Conservation (phyloP, 2,797 vertebrate species). For the Poecilia picta region DNA sequence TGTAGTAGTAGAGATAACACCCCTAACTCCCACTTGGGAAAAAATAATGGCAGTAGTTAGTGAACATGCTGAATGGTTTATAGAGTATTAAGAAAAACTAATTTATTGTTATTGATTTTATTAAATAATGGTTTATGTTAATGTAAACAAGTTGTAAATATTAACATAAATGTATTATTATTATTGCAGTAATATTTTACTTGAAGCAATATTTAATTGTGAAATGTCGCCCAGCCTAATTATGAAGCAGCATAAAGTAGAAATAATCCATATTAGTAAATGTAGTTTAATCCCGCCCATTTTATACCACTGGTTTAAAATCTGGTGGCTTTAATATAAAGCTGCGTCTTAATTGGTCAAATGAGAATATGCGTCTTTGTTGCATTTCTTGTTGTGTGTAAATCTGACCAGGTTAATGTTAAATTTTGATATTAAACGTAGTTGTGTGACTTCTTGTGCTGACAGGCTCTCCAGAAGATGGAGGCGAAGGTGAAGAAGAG, state of each 20-base stretch:
- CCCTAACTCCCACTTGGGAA: not conserved
- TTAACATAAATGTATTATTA: not conserved
- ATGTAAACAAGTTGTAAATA: not conserved
- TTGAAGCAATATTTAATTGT: not conserved
- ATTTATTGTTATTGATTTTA: not conserved
- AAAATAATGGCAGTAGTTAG: not conserved
- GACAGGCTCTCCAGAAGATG: conserved; percentile 91
- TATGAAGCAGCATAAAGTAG: not conserved
- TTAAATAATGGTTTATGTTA: not conserved
- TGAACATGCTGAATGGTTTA: not conserved
- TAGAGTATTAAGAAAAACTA: not conserved
- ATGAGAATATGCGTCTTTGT: not conserved
- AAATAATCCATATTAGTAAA: not conserved
- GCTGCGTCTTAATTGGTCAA: not conserved
- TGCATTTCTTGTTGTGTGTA: not conserved
- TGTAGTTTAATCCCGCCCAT: not conserved
- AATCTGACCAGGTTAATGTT: not conserved
- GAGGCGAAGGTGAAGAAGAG: conserved; percentile 93
- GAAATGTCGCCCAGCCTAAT: not conserved
- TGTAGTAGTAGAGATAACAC: not conserved
- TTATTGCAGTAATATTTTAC: not conserved
- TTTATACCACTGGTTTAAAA: not conserved
- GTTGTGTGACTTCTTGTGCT: conserved; percentile 12
- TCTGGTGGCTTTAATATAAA: not conserved
- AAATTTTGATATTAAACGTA: not conserved